Conservation (phyloP, 2,113 vertebrate species). For the Dromas ardeola region DNA sequence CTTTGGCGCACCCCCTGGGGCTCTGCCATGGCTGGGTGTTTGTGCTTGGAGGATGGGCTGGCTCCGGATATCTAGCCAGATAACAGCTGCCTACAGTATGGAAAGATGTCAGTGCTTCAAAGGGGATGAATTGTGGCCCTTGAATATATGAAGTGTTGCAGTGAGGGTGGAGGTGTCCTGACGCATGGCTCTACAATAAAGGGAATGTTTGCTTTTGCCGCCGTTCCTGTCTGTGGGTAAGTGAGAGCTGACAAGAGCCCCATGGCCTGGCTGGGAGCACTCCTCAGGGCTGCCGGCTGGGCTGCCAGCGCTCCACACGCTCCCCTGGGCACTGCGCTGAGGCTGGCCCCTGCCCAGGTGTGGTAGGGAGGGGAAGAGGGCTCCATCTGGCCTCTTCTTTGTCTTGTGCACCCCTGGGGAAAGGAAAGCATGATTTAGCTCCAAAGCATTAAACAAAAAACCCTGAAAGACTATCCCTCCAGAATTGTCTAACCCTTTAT, state of each 20-base stretch:
- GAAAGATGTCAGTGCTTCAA: neutral
- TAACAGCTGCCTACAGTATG: neutral
- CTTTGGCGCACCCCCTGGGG: neutral
- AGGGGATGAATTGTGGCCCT: neutral
- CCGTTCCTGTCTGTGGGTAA: neutral
- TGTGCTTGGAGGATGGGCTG: neutral
- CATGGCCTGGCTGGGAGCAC: neutral
- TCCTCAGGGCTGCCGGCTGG: neutral
- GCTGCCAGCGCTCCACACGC: neutral
- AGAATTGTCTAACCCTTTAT: slow-evolving; percentile 10
- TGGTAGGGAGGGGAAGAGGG: neutral
- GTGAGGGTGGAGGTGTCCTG: neutral
- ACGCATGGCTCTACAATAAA: accelerated
- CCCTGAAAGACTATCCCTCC: neutral
- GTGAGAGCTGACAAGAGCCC: neutral
- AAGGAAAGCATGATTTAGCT: slow-evolving; percentile 26
- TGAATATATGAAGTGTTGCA: neutral
- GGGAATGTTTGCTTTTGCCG: neutral
- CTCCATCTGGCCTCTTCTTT: slow-evolving; percentile 53
- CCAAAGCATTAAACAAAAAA: neutral
- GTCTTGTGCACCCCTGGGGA: slow-evolving; percentile 49
- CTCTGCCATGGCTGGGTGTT: neutral
- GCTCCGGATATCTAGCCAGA: neutral
- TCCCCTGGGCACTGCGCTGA: neutral
- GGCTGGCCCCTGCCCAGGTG: slow-evolving; percentile 48